Evolutionary conservation across 23 tunicate species (phyloP).

Genomic region (Pegea sp.): DNA sequence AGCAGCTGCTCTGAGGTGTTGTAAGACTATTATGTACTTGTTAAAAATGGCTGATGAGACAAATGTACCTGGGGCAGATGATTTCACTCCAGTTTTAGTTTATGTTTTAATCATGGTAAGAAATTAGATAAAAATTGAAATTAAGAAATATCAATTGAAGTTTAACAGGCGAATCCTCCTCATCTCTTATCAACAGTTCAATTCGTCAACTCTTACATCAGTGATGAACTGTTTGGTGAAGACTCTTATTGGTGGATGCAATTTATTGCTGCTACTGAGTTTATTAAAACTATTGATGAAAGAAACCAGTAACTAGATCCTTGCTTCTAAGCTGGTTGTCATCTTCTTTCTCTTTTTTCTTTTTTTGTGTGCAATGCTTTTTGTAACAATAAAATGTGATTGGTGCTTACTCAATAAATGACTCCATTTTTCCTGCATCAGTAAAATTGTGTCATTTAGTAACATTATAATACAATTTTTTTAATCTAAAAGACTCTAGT

Average conservation of each 20-base stretch:
- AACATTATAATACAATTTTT: no score
- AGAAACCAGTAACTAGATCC: no score
- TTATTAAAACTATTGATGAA: slow-evolving; percentile 89
- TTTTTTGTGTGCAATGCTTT: no score
- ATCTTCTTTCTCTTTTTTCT: no score
- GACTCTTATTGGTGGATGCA: slow-evolving; percentile 99
- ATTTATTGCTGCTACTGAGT: slow-evolving; percentile 85
- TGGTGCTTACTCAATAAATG: no score
- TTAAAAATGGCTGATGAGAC: slow-evolving; percentile 74
- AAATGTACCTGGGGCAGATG: slow-evolving; percentile 88
- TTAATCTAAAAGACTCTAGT: no score
- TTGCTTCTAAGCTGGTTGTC: no score
- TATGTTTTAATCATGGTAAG: slow-evolving; percentile 78
- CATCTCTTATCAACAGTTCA: slow-evolving; percentile 82
- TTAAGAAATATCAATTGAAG: neutral
- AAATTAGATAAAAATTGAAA: neutral
- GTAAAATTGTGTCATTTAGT: no score
- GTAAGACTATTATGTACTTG: slow-evolving; percentile 72
- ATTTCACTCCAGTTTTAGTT: slow-evolving; percentile 82
- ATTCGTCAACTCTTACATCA: slow-evolving; percentile 55
- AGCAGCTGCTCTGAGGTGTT: slow-evolving; percentile 59
- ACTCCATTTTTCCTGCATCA: no score
- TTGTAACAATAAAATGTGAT: no score
- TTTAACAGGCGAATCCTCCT: slow-evolving; percentile 80
- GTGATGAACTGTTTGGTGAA: slow-evolving; percentile 65